phyloP scores from a whole-genome alignment of 2,888 invertebrate genomes.

The Azorinus chamasolen region DNA sequence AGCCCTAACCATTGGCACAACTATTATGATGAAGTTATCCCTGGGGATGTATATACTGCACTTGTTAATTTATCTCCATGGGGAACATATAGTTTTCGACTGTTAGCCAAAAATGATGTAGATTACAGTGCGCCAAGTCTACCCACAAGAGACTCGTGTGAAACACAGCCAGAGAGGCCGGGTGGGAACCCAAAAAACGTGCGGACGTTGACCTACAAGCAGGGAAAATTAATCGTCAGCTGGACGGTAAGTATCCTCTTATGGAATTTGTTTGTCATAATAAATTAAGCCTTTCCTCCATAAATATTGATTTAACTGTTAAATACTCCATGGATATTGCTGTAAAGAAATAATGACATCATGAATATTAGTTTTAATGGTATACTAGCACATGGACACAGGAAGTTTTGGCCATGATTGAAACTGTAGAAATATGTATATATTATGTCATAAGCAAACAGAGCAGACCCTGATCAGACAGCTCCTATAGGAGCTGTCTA shows the following conservation, averaged over 20 bases:
- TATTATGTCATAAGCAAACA: too few relatives aligned
- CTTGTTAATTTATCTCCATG: constrained; percentile 81
- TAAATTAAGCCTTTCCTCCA: too few relatives aligned
- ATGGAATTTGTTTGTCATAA: too few relatives aligned
- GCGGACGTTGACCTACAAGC: constrained; percentile 82
- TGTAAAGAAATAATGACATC: too few relatives aligned
- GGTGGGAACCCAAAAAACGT: constrained; percentile 84
- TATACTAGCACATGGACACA: too few relatives aligned
- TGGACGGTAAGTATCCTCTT: constrained; percentile 82
- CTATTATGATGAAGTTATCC: constrained; percentile 73
- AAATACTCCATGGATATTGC: too few relatives aligned
- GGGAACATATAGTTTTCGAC: constrained; percentile 85
- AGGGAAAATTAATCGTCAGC: constrained; percentile 83
- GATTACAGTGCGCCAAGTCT: constrained; percentile 85
- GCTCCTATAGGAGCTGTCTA: too few relatives aligned
- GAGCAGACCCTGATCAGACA: too few relatives aligned
- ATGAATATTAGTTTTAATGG: too few relatives aligned
- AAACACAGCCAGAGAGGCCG: constrained; percentile 81
- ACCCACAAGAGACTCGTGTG: constrained; percentile 78
- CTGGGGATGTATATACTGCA: constrained; percentile 61
- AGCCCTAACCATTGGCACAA: constrained; percentile 94
- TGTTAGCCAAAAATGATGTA: constrained; percentile 84
- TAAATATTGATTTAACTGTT: too few relatives aligned
- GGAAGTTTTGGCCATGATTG: too few relatives aligned
- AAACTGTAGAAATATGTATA: too few relatives aligned